These are phyloP conservation scores for Galagoides demidoff DNA, from an alignment of 2,797 vertebrate species.

Conservation along the genomic window DNA sequence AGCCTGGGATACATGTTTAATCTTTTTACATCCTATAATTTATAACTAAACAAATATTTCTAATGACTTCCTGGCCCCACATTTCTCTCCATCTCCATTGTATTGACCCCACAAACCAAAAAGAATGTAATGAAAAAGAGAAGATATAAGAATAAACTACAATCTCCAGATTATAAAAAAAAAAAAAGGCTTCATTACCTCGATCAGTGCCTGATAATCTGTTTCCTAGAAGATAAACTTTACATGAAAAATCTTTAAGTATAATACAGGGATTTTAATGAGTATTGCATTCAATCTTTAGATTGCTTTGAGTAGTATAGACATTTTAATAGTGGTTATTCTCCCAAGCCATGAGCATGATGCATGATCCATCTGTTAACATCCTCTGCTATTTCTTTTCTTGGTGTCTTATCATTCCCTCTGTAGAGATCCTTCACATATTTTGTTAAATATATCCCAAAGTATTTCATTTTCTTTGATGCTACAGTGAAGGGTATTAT, in stretches of 20 bases:
- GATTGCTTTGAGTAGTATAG: too few species aligned
- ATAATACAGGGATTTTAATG: too few species aligned
- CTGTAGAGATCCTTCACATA: too few species aligned
- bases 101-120: neutral
- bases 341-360: too few species aligned
- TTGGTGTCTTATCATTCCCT: too few species aligned
- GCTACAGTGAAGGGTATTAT: too few species aligned
- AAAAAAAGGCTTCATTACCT: neutral
- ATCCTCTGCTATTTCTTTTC: too few species aligned
- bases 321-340: too few species aligned
- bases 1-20: neutral
- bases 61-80: neutral
- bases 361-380: too few species aligned
- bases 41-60: neutral
- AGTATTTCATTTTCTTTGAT: too few species aligned
- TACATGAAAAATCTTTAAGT: neutral
- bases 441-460: too few species aligned
- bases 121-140: neutral
- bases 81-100: neutral
- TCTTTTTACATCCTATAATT: neutral
- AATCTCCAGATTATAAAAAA: neutral
- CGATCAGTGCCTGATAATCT: neutral
- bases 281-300: too few species aligned
- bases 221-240: neutral
- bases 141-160: neutral